Percentiles rank a stretch among this genome's conserved stretches.
These are phyloP conservation scores for Ruditapes philippinarum DNA, from an alignment of 1,140 invertebrate species.

Conservation along the genomic window DNA sequence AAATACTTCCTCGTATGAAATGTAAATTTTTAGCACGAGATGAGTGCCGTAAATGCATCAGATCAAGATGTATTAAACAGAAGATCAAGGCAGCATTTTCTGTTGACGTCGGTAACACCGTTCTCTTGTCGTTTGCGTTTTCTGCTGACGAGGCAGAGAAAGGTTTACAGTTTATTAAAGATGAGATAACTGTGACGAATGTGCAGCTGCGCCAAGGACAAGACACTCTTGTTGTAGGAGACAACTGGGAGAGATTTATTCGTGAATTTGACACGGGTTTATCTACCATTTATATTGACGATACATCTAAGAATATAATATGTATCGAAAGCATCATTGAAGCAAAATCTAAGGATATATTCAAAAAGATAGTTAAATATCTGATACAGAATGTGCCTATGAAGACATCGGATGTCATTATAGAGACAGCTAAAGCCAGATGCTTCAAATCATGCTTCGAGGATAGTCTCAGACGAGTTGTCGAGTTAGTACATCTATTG, in stretches of 20 bases:
- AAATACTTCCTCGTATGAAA: not conserved
- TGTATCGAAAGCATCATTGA: not conserved
- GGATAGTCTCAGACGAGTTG: not conserved
- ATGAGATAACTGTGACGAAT: not conserved
- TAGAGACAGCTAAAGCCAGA: not conserved
- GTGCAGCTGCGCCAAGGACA: not conserved
- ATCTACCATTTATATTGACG: not conserved
- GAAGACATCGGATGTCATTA: not conserved
- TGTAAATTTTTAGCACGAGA: not conserved
- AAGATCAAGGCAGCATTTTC: not conserved
- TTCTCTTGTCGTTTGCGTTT: not conserved
- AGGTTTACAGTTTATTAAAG: not conserved
- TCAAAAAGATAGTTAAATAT: not conserved
- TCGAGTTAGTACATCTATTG: not conserved
- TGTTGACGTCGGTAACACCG: not conserved
- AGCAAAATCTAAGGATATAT: not conserved
- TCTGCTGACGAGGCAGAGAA: not conserved
- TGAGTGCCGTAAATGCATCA: not conserved
- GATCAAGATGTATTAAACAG: not conserved
- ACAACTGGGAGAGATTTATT: not conserved
- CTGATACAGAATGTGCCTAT: not conserved
- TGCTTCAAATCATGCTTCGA: not conserved
- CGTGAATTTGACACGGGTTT: not conserved
- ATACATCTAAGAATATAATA: not conserved
- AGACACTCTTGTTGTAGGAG: not conserved